Evolutionary conservation across 2,797 vertebrate genomes (phyloP).

Genomic region (Carapus acus): DNA sequence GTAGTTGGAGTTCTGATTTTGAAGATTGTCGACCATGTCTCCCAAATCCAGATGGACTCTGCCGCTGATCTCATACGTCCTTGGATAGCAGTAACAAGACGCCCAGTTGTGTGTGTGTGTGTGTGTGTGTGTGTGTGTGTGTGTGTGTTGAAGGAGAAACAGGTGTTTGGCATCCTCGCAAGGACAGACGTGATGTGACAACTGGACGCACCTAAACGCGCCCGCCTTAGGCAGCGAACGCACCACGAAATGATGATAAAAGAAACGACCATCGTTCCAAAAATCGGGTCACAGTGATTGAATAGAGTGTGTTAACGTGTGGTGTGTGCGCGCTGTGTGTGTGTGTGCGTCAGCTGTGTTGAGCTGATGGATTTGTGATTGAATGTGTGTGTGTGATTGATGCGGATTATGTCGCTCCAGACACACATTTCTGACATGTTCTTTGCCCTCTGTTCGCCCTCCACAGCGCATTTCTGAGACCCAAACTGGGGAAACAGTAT

Average conservation of each 20-base stretch:
- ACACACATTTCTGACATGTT: no score
- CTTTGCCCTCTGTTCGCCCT: no score
- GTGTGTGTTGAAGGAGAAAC: slow-evolving; percentile 35
- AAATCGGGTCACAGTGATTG: no score
- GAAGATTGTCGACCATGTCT: no score
- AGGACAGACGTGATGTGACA: slow-evolving; percentile 13
- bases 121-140: no score
- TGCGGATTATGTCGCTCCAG: slow-evolving; percentile 3
- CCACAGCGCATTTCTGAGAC: slow-evolving; percentile 97
- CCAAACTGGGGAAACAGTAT: slow-evolving; percentile 98
- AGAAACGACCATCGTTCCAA: no score
- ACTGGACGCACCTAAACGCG: not conserved
- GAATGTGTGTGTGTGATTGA: slow-evolving; percentile 30
- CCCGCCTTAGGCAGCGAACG: not conserved
- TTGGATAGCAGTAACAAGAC: no score
- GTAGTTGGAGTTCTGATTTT: slow-evolving; percentile 16
- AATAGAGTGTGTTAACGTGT: no score
- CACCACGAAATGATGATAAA: not conserved
- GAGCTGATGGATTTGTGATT: slow-evolving; percentile 13
- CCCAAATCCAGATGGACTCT: no score
- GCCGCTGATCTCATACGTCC: no score
- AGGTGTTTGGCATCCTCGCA: slow-evolving; percentile 59
- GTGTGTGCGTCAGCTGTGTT: slow-evolving; percentile 9
- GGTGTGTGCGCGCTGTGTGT: no score
- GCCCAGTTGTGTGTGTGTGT: slow-evolving; percentile 37